phyloP scores from a whole-genome alignment of 1,140 invertebrate species.

The Drosophila mauritiana region DNA sequence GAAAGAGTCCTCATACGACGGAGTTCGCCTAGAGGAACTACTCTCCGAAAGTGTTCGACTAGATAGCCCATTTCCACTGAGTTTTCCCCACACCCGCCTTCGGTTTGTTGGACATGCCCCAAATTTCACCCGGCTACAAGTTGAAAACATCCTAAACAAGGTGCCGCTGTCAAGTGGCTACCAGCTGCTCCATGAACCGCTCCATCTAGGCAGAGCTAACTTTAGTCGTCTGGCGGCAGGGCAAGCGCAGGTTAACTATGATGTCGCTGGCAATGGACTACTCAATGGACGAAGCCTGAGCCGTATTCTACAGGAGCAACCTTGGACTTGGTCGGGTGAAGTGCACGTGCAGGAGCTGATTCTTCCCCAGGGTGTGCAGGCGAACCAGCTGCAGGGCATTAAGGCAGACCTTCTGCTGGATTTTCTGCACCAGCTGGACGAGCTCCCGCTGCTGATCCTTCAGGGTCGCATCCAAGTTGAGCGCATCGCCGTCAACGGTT shows the following conservation, averaged over 20 bases:
- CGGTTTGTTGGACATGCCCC: slow-evolving; percentile 31
- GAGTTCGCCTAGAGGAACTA: slow-evolving; percentile 82
- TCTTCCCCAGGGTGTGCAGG: slow-evolving; percentile 53
- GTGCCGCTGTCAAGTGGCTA: slow-evolving; percentile 44
- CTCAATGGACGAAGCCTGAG: slow-evolving; percentile 45
- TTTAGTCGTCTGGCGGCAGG: slow-evolving; percentile 44
- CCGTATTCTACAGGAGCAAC: slow-evolving; percentile 7
- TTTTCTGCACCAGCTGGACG: slow-evolving; percentile 69
- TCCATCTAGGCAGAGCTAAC: slow-evolving; percentile 36
- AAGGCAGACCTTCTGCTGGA: slow-evolving; percentile 44
- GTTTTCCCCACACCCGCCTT: slow-evolving; percentile 26
- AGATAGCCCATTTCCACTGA: slow-evolving; percentile 29
- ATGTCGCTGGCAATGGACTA: slow-evolving; percentile 46
- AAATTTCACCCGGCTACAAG: slow-evolving; percentile 24
- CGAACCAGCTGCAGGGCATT: slow-evolving; percentile 53
- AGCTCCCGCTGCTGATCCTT: slow-evolving; percentile 70
- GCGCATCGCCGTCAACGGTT: slow-evolving; percentile 58
- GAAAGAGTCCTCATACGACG: slow-evolving; percentile 66
- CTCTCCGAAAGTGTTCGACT: slow-evolving; percentile 74
- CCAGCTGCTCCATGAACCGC: slow-evolving; percentile 61
- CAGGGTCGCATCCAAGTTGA: slow-evolving; percentile 72
- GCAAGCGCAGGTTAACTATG: slow-evolving; percentile 40
- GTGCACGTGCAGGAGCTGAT: slow-evolving; percentile 69
- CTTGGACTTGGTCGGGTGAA: slow-evolving; percentile 20
- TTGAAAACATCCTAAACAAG: slow-evolving; percentile 51